Percentiles rank a stretch among this genome's conserved stretches.
Conservation (phyloP, 2,888 invertebrate species). For the Sinelater perroti region DNA sequence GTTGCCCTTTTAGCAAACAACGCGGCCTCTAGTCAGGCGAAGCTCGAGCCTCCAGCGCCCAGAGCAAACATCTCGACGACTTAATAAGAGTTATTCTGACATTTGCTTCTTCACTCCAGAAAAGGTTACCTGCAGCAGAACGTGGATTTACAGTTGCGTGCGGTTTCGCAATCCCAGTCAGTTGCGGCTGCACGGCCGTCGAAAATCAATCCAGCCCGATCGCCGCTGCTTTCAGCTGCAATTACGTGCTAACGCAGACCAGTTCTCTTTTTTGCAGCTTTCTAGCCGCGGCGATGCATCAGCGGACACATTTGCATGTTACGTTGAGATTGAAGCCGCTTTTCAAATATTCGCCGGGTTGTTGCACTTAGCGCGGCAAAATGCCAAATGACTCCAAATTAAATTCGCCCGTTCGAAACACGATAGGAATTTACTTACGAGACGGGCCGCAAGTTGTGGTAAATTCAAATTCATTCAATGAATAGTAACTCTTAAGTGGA, state of each 20-base stretch:
- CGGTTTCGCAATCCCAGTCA: not conserved
- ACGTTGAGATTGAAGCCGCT: constrained; percentile 4
- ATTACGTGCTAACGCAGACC: no score
- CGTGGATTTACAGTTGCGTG: no score
- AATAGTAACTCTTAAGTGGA: constrained; percentile 54
- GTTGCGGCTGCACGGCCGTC: constrained; percentile 1
- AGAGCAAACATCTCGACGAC: no score
- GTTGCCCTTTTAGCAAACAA: no score
- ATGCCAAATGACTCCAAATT: constrained; percentile 9
- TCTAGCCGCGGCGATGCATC: not conserved
- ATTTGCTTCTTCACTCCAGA: constrained; percentile 2
- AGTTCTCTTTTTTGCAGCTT: no score
- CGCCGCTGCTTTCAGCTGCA: no score
- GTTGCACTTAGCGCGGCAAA: constrained; percentile 11
- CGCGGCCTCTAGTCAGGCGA: no score
- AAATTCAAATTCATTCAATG: constrained; percentile 47
- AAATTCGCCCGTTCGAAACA: not conserved
- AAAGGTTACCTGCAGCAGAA: constrained; percentile 10
- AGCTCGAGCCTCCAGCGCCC: no score
- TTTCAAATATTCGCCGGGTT: constrained; percentile 12
- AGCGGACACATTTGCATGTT: not conserved
- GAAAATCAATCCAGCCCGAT: constrained; percentile 4
- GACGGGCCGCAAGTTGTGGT: not conserved
- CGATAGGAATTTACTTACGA: constrained; percentile 1
- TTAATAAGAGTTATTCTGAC: no score